Evolutionary conservation across 2,797 vertebrate species (phyloP), one percentile per base, ranked within the genome.

Genomic region (Gambelia wislizenii): DNA sequence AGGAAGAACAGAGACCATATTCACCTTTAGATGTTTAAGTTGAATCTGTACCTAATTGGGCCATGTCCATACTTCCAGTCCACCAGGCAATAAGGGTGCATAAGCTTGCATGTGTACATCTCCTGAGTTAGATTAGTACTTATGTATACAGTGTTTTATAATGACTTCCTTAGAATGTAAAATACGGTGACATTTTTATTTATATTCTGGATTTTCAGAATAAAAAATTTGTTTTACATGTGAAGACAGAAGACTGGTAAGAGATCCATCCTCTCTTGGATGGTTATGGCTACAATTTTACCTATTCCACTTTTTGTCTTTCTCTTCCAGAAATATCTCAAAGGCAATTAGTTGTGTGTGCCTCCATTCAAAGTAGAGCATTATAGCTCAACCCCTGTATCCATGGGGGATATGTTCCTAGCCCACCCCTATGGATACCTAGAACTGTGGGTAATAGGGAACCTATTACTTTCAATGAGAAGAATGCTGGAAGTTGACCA

Each of bases 221-320:
- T 27, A 95, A 96, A 86, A 87, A 91, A 76, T 98, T 94, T 81
- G 94, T 97, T 92, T 92, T 98, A 74, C 90, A 96, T 27, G 86
- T 96, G 7, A 97, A 97, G 89, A 93, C 95, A 52, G 92, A 96
- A 86, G 96, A 98, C 89, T 96, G 98, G 98, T 98, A 98, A 96
- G 92, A 94, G 91, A 87, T 75, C 88, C 69, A 87, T 33, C 59
- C 0, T 0, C 6, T 85, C 67, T 85, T 2, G 25, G 42, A 83
- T 25, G 16, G 30, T 92, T 85, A 90, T 59, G 9, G 79, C 0
- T 0, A 64, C 82, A 61, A 76, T 94, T 84, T 94, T 72, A 90
- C 49, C 9, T 88, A 0, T 0, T 75, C 91, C 10, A 44, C 10
- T 33, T 16, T 61, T 44, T 72, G 44, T 12, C 69, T 42, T 80